phyloP scores from a whole-genome alignment of 1,140 invertebrate genomes.

The Gerris buenoi region DNA sequence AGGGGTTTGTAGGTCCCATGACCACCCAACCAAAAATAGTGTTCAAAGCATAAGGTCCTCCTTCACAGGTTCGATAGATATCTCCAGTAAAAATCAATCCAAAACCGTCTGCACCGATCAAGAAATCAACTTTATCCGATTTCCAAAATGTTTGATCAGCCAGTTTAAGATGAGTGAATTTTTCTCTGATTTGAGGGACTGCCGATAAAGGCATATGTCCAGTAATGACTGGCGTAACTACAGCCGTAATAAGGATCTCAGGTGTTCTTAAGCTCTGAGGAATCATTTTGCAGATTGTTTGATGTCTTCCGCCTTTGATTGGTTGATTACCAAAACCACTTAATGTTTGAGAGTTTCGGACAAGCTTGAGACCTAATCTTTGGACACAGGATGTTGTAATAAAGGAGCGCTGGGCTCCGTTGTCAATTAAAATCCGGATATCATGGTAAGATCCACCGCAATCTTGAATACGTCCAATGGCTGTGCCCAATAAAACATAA shows the following conservation, averaged over 20 bases:
- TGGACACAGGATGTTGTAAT: background rate
- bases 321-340: background rate
- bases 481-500: background rate
- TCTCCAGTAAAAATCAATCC: background rate
- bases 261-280: background rate
- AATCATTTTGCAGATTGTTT: background rate
- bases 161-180: background rate
- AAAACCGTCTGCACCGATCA: background rate
- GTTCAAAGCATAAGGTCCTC: background rate
- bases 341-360: background rate
- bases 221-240: background rate
- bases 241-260: background rate
- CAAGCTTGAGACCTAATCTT: background rate
- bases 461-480: background rate
- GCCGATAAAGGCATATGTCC: background rate
- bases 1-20: background rate
- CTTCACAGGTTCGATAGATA: background rate
- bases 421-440: background rate
- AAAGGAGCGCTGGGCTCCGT: background rate
- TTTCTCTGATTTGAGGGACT: background rate
- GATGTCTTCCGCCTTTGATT: background rate
- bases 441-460: background rate
- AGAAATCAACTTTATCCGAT: background rate
- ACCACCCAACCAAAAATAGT: background rate
- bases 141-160: background rate